Base-by-base conservation (phyloP, 2,797 vertebrate species). In the Anguilla pacifica region DNA sequence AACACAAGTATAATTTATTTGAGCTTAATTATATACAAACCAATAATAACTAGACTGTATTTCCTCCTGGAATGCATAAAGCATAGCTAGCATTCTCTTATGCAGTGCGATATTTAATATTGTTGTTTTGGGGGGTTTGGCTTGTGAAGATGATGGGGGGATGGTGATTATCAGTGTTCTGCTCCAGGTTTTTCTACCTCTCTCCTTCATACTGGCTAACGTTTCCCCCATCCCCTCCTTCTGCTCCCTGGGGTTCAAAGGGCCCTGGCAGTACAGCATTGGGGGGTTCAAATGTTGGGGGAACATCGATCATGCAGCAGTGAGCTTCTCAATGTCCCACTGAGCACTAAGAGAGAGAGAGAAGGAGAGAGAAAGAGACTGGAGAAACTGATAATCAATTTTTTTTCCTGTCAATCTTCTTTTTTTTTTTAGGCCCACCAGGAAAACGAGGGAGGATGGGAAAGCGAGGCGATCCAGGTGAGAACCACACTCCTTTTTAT, bases 381-480 rank as follows among this genome's bases (percentile, higher is more conserved):
- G 2, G 87, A 1, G 17, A 61, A 0, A 74, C 88, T 59, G 87
- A 7, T 86, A 5, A 59, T 74, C 31, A 72, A 46, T 82, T 88
- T 51, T 90, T 94, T 83, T 92, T 13, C 35, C 22, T 49, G 39
- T 55, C 6, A 2, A 10, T 81, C 17, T 85, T 89, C 90, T 87
- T 90, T 70, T 88, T 22, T 90, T 90, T 70, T 88, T 22, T 90
- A 97, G 96, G 96, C 1, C 95, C 95, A 79, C 96, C 96, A 0
- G 96, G 96, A 92, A 94, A 95, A 85, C 92, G 96, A 0, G 96
- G 96, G 86, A 96, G 81, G 64, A 70, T 84, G 61, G 86, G 86
- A 15, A 96, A 97, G 93, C 95, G 96, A 70, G 98, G 98, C 25
- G 97, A 98, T 88, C 95, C 97, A 0, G 98, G 98, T 99, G 92